A percentile compares a stretch with the other conserved stretches of the same genome.
Conservation (phyloP, 2,888 invertebrate genomes). For the Cylloceria caligata region DNA sequence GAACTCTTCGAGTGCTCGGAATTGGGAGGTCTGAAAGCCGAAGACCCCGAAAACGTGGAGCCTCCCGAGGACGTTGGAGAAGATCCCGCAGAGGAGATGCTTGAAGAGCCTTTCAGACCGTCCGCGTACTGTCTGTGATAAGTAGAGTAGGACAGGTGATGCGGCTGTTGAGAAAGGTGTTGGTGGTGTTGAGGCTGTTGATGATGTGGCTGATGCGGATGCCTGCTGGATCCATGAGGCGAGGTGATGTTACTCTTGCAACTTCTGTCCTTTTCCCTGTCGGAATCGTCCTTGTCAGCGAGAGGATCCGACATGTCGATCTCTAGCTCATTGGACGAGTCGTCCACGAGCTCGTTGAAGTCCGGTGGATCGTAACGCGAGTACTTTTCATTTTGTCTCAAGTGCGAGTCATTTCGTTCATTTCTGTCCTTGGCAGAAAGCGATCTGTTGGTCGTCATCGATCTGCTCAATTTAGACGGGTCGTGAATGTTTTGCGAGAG, state of each 20-base stretch:
- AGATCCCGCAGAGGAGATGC: slow-evolving; percentile 85
- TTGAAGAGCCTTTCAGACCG: slow-evolving; percentile 84
- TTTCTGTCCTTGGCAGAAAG: slow-evolving; percentile 73
- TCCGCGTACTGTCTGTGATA: slow-evolving; percentile 86
- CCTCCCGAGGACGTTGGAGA: slow-evolving; percentile 74
- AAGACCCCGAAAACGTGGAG: slow-evolving; percentile 90
- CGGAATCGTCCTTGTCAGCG: slow-evolving; percentile 88
- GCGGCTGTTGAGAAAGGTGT: slow-evolving; percentile 77
- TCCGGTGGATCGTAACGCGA: slow-evolving; percentile 90
- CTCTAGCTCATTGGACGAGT: slow-evolving; percentile 91
- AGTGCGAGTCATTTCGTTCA: slow-evolving; percentile 71
- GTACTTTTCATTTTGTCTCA: slow-evolving; percentile 84
- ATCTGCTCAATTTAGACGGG: slow-evolving; percentile 70
- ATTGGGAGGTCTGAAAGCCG: slow-evolving; percentile 92
- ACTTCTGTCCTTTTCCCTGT: slow-evolving; percentile 86
- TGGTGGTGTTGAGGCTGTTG: slow-evolving; percentile 71
- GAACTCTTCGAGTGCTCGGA: slow-evolving; percentile 88
- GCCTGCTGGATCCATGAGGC: slow-evolving; percentile 74
- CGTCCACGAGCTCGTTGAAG: slow-evolving; percentile 91
- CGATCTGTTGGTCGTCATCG: slow-evolving; percentile 71
- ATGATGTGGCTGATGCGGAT: slow-evolving; percentile 71
- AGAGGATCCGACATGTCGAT: slow-evolving; percentile 92
- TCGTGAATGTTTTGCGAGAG: slow-evolving; percentile 74
- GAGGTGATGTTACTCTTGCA: slow-evolving; percentile 75
- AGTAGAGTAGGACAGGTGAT: slow-evolving; percentile 82